Evolutionary conservation across 2,888 invertebrate species (phyloP).

Genomic region (Matsumyia berberina): DNA sequence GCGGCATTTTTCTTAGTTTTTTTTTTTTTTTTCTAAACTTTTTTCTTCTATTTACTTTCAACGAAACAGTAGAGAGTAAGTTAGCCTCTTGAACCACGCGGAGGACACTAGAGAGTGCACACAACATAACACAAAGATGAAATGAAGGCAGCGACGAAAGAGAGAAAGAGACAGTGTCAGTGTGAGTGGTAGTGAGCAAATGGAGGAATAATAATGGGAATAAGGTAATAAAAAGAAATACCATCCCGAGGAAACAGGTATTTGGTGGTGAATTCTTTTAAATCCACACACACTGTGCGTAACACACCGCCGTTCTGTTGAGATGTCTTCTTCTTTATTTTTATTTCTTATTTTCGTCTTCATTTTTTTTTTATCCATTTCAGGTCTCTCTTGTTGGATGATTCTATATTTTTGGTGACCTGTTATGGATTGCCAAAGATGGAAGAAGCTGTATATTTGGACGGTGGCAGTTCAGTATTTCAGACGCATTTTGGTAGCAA

Average conservation of each 20-base stretch:
- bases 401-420: constrained; percentile 72
- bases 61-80: constrained; percentile 66
- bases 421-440: constrained; percentile 65
- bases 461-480: constrained; percentile 37
- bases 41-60: constrained; percentile 72
- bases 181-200: constrained; percentile 48
- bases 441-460: constrained; percentile 48
- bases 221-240: constrained; percentile 75
- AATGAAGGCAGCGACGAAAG: neutral
- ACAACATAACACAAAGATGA: constrained; percentile 49
- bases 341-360: constrained; percentile 54
- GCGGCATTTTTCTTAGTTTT: constrained; percentile 54
- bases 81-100: constrained; percentile 75
- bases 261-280: constrained; percentile 75
- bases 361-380: constrained; percentile 33
- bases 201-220: constrained; percentile 70
- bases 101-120: constrained; percentile 70
- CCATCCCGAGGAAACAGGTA: constrained; percentile 75
- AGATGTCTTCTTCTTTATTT: constrained; percentile 66
- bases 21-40: constrained; percentile 13
- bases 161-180: constrained; percentile 20
- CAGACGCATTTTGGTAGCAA: constrained; percentile 15
- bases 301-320: constrained; percentile 61
- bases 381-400: constrained; percentile 6
- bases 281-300: constrained; percentile 75